Percentiles rank a stretch among this genome's conserved stretches.
Conservation (phyloP, 2,113 vertebrate genomes). For the Semicossyphus pulcher region DNA sequence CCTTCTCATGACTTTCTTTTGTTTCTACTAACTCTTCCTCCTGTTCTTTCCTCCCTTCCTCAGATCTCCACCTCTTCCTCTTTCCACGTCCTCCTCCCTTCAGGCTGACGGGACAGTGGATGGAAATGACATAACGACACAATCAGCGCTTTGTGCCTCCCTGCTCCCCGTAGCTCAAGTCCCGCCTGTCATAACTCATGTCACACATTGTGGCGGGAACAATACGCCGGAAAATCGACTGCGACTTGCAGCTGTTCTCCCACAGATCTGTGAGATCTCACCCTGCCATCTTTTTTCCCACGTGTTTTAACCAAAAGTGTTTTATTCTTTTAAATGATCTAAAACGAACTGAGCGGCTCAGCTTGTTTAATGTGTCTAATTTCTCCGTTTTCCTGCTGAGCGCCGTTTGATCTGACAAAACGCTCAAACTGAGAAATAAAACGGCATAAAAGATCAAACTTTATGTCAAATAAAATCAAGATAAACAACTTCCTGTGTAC, state of each 20-base stretch:
- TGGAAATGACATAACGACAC: conserved; percentile 29
- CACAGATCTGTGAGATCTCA: conserved; percentile 26
- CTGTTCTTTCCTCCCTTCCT: neutral
- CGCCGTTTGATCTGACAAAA: neutral
- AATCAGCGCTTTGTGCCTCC: conserved; percentile 31
- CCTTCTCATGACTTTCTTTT: neutral
- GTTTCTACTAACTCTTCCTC: conserved; percentile 1
- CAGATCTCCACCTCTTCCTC: conserved; percentile 7
- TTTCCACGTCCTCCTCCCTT: conserved; percentile 6
- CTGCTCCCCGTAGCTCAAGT: too few species aligned
- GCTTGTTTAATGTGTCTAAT: neutral
- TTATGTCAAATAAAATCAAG: neutral
- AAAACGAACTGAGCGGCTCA: neutral
- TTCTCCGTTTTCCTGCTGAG: neutral
- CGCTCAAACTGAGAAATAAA: neutral
- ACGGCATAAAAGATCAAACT: neutral
- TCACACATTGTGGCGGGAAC: conserved; percentile 34
- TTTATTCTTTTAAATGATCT: conserved; percentile 6
- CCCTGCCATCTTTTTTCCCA: neutral
- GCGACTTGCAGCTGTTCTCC: conserved; percentile 1
- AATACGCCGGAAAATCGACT: conserved; percentile 14
- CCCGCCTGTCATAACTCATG: conserved; percentile 33
- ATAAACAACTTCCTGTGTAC: neutral
- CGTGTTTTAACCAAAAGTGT: neutral
- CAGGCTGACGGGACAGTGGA: conserved; percentile 12